Conservation (phyloP, 1,140 invertebrate genomes). For the Lasioglossum baleicum region DNA sequence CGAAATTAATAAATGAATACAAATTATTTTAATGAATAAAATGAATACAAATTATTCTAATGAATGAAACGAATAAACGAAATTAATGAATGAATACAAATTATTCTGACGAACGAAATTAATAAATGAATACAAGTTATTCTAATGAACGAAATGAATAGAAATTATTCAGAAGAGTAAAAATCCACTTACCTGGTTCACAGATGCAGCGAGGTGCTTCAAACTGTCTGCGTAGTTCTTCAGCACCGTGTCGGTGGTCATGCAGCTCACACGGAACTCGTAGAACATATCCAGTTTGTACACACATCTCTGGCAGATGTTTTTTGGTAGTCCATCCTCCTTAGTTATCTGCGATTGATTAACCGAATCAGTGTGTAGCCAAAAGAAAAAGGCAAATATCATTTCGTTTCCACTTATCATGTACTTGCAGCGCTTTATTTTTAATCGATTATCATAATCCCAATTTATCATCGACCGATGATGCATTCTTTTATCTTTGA, state of each 20-base stretch:
- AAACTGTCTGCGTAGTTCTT: slow-evolving; percentile 85
- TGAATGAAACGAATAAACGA: too few species aligned
- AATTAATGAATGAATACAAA: too few species aligned
- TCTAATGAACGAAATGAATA: too few species aligned
- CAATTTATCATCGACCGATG: neutral
- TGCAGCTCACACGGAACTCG: slow-evolving; percentile 84
- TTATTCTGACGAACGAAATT: too few species aligned
- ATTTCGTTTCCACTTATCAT: neutral
- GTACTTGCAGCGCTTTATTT: neutral
- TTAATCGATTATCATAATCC: neutral
- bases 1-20: too few species aligned
- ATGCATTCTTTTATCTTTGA: neutral
- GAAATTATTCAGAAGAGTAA: too few species aligned
- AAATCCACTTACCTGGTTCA: slow-evolving; percentile 81
- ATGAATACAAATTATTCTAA: too few species aligned
- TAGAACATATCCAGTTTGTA: slow-evolving; percentile 84
- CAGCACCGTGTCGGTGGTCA: slow-evolving; percentile 83
- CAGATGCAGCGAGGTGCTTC: slow-evolving; percentile 83
- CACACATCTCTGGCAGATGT: slow-evolving; percentile 85
- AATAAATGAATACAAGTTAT: too few species aligned
- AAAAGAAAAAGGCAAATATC: neutral
- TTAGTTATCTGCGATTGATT: slow-evolving; percentile 82
- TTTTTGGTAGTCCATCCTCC: slow-evolving; percentile 86
- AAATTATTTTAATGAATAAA: too few species aligned
- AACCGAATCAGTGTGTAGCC: neutral